phyloP scores from a whole-genome alignment of 2,113 vertebrate genomes.

The Oplegnathus fasciatus region DNA sequence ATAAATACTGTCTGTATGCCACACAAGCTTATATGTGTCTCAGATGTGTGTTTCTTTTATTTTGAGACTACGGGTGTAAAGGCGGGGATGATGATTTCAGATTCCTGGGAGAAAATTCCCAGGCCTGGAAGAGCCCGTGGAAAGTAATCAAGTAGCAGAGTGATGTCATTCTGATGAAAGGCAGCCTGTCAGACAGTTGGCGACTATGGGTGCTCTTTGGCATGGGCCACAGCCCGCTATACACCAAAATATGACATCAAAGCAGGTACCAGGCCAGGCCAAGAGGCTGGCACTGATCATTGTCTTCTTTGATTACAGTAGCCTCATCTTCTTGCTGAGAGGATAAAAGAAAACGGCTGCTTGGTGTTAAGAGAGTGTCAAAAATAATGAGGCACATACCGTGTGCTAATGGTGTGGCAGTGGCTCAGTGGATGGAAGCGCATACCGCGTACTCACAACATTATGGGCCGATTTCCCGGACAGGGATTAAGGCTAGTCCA shows the following conservation, averaged over 20 bases:
- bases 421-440: conserved; percentile 38
- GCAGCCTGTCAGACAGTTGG: conserved; percentile 81
- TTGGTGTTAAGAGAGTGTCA: conserved; percentile 74
- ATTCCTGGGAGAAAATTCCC: conserved; percentile 75
- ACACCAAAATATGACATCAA: conserved; percentile 82
- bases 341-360: conserved; percentile 73
- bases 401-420: conserved; percentile 44
- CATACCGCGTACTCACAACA: conserved; percentile 39
- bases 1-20: conserved; percentile 33
- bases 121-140: conserved; percentile 78
- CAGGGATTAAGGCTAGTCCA: conserved; percentile 34
- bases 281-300: conserved; percentile 76
- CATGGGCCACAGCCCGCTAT: conserved; percentile 59
- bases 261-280: conserved; percentile 74
- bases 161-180: conserved; percentile 84
- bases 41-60: conserved; percentile 62
- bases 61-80: conserved; percentile 65
- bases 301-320: conserved; percentile 80
- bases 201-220: conserved; percentile 73
- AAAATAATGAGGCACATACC: conserved; percentile 67
- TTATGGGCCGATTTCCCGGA: conserved; percentile 28
- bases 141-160: conserved; percentile 84
- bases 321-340: conserved; percentile 65
- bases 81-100: conserved; percentile 72
- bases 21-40: conserved; percentile 43